Evolutionary conservation across 92 coral and sea anemone species (phyloP), one percentile per base, ranked within the genome.

Genomic region (Desmophyllum pertusum): DNA sequence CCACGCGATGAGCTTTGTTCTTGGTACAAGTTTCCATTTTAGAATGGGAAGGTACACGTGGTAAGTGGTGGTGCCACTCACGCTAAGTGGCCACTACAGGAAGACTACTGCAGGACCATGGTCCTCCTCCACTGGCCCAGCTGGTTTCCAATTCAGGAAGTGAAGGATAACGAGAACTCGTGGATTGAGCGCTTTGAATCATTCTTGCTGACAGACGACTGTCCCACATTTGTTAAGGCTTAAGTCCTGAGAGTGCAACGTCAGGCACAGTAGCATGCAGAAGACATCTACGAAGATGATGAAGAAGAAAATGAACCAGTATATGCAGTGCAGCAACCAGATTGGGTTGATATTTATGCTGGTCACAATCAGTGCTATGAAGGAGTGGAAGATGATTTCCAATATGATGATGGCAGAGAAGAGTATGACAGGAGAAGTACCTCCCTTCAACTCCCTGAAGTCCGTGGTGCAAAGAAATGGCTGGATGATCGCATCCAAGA

Each of bases 331-430:
- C 62, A 86, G 10, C 86, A 86, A 39, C 85, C 81, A 41, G 89
- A 86, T 38, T 86, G 89, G 85, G 81, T 86, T 19, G 85, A 80
- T 43, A 69, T 80, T 55, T 86, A 86, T 86, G 89, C 85, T 70
- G 81, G 81, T 17, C 85, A 79, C 35, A 79, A 79, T 79, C 85
- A 79, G 64, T 48, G 33, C 29, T 86, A 53, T 59, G 85, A 86
- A 39, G 64, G 64, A 17, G 86, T 62, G 50, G 69, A 59, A 70
- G 40, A 63, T n/a, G 88, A 79, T 30, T 86, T 86, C 45, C 65
- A 86, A 52, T 86, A 86, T 71, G 76, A 79, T 33, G 89, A 86
- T 79, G 89, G 85, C 41, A 75, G 85, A 18, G 88, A 77, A 31
- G 63, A 85, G 31, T 85, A 65, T 85, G 78, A 85, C 73, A 77